Conservation (phyloP, 2,888 invertebrate species). For the Anthophora plumipes region DNA sequence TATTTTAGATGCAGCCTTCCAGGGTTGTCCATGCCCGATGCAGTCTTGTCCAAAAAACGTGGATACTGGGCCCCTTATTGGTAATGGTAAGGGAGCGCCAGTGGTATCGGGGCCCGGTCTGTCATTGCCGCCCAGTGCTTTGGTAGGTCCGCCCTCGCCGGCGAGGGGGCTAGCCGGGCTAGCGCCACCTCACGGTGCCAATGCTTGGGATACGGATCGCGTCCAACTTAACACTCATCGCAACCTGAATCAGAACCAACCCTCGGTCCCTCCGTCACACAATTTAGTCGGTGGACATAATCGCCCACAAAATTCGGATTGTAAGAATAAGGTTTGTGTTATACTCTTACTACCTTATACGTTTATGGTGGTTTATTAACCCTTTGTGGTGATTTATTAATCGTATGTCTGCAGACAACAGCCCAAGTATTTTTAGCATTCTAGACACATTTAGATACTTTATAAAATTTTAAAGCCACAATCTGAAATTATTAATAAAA, state of each 20-base stretch:
- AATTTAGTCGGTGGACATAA: conserved; percentile 81
- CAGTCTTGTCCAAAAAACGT: conserved; percentile 99
- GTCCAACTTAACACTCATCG: conserved; percentile 84
- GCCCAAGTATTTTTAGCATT: no score
- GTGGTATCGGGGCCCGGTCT: conserved; percentile 84
- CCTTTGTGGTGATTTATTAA: no score
- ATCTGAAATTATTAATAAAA: no score
- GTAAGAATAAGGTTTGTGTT: conserved; percentile 78
- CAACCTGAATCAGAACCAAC: conserved; percentile 79
- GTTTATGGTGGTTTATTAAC: not conserved
- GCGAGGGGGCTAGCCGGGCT: conserved; percentile 85
- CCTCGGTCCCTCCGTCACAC: conserved; percentile 78
- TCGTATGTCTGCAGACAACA: no score
- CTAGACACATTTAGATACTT: no score
- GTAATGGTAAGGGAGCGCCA: conserved; percentile 92
- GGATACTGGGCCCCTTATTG: conserved; percentile 99
- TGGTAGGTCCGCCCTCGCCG: conserved; percentile 85
- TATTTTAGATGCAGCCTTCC: conserved; percentile 86
- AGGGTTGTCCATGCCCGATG: conserved; percentile 94
- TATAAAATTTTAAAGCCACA: no score
- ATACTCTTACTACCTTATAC: not conserved
- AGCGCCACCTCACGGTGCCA: conserved; percentile 84
- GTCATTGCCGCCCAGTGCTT: conserved; percentile 85
- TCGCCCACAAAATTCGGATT: conserved; percentile 77
- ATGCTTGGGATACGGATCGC: conserved; percentile 85